These are phyloP conservation scores for Drosophila tripunctata DNA, from an alignment of 2,888 invertebrate species.

Conservation along the genomic window DNA sequence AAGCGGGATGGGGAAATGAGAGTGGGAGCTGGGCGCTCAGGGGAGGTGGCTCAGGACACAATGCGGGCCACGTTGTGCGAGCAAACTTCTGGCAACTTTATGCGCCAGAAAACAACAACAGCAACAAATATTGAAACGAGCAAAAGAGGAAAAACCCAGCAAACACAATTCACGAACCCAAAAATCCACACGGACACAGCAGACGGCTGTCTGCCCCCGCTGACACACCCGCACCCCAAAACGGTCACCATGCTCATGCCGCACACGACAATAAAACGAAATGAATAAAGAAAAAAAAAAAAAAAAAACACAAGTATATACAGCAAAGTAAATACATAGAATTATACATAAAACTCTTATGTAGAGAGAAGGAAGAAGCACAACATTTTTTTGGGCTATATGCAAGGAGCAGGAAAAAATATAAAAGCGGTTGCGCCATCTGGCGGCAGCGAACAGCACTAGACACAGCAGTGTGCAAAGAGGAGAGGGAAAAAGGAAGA, in stretches of 20 bases:
- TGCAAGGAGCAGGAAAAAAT: conserved; percentile 22
- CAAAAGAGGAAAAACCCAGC: conserved; percentile 29
- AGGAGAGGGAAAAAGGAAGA: conserved; percentile 1
- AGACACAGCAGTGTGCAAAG: conserved; percentile 8
- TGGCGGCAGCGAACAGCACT: conserved; percentile 53
- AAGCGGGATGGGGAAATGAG: background rate
- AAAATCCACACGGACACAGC: conserved; percentile 53
- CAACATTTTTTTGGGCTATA: conserved; percentile 48
- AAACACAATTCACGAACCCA: conserved; percentile 64
- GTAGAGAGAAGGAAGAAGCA: conserved; percentile 7
- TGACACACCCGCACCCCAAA: background rate
- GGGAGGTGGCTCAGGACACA: conserved; percentile 46
- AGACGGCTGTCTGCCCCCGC: conserved; percentile 56
- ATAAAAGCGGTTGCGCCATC: conserved; percentile 58
- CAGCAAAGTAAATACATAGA: conserved; percentile 6
- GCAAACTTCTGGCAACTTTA: conserved; percentile 51
- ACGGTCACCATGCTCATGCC: conserved; percentile 6
- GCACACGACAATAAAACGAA: conserved; percentile 68
- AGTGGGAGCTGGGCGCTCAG: background rate
- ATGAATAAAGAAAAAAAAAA: conserved; percentile 77
- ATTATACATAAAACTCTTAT: background rate
- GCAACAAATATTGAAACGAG: background rate
- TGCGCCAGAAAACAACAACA: conserved; percentile 34
- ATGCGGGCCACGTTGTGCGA: conserved; percentile 73
- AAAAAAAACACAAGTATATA: too few species aligned